These are phyloP conservation scores for Gandaritis pyraliata DNA, from an alignment of 2,888 invertebrate genomes.

Conservation along the genomic window DNA sequence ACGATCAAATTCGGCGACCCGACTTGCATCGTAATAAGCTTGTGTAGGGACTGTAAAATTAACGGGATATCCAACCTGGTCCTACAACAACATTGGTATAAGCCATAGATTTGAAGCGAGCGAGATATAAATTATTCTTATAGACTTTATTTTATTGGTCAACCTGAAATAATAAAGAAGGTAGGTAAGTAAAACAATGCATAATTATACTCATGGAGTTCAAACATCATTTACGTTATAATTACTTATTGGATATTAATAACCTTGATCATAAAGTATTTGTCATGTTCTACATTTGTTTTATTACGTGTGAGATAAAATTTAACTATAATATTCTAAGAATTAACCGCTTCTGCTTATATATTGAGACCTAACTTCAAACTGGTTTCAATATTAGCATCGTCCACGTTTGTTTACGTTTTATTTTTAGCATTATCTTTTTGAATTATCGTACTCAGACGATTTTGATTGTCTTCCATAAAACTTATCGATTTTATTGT, in stretches of 20 bases:
- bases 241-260: too few species aligned
- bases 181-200: too few species aligned
- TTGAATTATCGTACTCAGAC: constrained; percentile 52
- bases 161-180: too few species aligned
- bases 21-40: constrained; percentile 68
- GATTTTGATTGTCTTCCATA: constrained; percentile 47
- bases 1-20: constrained; percentile 60
- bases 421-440: constrained; percentile 66
- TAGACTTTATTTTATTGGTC: neutral
- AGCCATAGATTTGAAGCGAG: constrained; percentile 34
- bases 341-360: constrained; percentile 42
- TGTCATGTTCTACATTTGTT: too few species aligned
- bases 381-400: constrained; percentile 65
- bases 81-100: constrained; percentile 46
- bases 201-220: too few species aligned
- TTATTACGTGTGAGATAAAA: too few species aligned
- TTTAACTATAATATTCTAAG: too few species aligned
- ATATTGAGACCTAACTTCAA: constrained; percentile 47
- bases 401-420: constrained; percentile 70
- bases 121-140: neutral
- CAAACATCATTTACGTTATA: too few species aligned
- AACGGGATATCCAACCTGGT: constrained; percentile 66
- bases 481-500: constrained; percentile 44
- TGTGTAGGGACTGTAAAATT: constrained; percentile 66
- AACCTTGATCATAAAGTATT: too few species aligned